Conservation (phyloP, 2,797 vertebrate species). For the Vultur gryphus region DNA sequence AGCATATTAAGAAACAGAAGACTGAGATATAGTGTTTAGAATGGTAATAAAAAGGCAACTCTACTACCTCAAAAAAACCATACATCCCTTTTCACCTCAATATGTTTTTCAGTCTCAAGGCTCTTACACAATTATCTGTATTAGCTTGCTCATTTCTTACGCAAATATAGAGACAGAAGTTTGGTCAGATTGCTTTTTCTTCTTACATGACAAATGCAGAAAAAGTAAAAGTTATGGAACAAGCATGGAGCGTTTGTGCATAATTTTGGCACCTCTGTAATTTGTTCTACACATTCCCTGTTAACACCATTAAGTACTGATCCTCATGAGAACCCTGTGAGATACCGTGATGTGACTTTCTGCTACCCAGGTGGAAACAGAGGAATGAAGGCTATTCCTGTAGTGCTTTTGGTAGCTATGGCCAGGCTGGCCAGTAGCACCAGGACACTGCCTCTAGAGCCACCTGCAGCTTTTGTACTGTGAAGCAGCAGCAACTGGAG, state of each 20-base stretch:
- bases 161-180: neutral
- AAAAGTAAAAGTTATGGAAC: neutral
- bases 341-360: neutral
- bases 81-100: neutral
- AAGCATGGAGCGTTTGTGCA: neutral
- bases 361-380: neutral
- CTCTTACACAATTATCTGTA: neutral
- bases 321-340: neutral
- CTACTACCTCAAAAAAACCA: fast-evolving
- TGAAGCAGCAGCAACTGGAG: neutral
- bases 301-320: neutral
- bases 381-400: neutral
- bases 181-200: neutral
- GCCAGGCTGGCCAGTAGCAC: neutral
- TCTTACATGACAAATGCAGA: neutral
- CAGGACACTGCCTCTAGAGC: neutral
- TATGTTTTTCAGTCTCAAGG: neutral
- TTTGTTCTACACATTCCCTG: neutral
- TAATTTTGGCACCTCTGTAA: neutral
- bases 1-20: neutral
- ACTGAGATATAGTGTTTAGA: neutral
- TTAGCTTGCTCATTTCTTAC: neutral
- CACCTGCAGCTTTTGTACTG: neutral
- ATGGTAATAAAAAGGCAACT: neutral
- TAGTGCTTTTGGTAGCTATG: neutral